These are phyloP conservation scores for Synanthedon myopaeformis DNA, from an alignment of 2,888 invertebrate genomes.

Conservation along the genomic window DNA sequence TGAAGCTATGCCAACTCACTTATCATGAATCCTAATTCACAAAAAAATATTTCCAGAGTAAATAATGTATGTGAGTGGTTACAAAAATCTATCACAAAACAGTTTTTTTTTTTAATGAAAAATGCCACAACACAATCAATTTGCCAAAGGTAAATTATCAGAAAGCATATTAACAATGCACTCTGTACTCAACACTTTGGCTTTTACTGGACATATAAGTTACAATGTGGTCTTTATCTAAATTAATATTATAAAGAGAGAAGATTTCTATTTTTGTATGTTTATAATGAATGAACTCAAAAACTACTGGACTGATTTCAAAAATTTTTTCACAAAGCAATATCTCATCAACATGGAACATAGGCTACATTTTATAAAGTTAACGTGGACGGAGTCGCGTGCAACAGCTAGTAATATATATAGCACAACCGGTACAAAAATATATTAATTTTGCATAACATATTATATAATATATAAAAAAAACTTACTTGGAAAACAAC, in stretches of 20 bases:
- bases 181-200: slow-evolving; percentile 68
- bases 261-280: no score
- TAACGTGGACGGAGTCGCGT: neutral
- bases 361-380: no score
- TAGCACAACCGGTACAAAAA: neutral
- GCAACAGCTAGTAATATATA: neutral
- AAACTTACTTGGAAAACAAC: slow-evolving; percentile 81
- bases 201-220: neutral
- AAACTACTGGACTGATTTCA: no score
- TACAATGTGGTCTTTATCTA: no score
- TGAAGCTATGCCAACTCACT: no score
- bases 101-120: neutral
- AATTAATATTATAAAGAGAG: neutral
- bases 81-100: slow-evolving; percentile 1
- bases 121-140: slow-evolving; percentile 22
- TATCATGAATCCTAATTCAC: no score
- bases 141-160: slow-evolving; percentile 66
- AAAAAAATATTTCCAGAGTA: no score
- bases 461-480: neutral
- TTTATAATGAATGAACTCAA: no score
- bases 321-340: no score
- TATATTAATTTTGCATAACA: no score
- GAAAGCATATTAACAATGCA: slow-evolving; percentile 32
- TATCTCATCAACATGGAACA: no score
- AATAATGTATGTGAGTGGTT: slow-evolving; percentile 15